These are phyloP conservation scores for Ifrita kowaldi DNA, from an alignment of 2,113 vertebrate species.

Conservation along the genomic window DNA sequence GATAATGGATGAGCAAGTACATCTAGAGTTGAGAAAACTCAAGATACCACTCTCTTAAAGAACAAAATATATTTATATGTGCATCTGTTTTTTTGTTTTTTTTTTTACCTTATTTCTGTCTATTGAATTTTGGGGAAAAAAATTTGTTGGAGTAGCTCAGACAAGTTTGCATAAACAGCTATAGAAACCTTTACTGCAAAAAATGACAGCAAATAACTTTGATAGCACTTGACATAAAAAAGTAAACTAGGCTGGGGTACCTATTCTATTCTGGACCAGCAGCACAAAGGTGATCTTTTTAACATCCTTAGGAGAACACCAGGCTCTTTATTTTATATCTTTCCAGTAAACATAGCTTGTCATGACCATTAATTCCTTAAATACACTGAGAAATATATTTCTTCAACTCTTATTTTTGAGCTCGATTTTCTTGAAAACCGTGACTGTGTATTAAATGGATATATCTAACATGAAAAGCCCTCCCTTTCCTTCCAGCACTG, in stretches of 20 bases:
- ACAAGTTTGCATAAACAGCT: not conserved
- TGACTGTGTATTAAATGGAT: not conserved
- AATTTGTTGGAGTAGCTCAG: not conserved
- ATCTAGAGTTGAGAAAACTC: not conserved
- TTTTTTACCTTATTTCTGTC: not conserved
- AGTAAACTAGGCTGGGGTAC: rapidly evolving
- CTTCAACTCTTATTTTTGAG: not conserved
- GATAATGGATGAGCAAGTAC: not conserved
- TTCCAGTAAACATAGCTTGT: not conserved
- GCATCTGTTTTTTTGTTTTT: not conserved
- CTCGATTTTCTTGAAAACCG: not conserved
- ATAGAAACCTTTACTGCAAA: not conserved
- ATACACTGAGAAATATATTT: not conserved
- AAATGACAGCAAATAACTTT: not conserved
- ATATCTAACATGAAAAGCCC: not conserved
- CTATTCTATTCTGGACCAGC: not conserved
- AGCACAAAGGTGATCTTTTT: not conserved
- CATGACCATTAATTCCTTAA: not conserved
- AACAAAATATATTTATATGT: not conserved
- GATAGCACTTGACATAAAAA: not conserved
- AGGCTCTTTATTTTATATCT: not conserved
- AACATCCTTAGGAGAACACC: not conserved
- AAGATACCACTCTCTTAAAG: not conserved
- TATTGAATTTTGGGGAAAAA: not conserved
- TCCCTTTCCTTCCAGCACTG: not conserved